These are phyloP conservation scores for Hirundichthys speculiger DNA, from an alignment of 2,113 vertebrate species.

Conservation along the genomic window DNA sequence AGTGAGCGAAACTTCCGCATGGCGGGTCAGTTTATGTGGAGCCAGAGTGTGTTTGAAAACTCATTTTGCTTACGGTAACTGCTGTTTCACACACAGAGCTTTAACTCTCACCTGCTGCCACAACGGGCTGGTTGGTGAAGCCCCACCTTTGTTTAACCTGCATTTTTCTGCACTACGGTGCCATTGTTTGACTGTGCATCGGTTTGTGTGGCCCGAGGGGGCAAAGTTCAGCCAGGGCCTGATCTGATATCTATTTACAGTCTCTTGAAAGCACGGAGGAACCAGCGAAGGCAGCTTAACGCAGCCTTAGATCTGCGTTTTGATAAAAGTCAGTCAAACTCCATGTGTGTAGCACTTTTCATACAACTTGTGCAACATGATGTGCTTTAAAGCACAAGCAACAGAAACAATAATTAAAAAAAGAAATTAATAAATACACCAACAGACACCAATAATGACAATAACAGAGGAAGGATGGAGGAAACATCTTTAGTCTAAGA, in stretches of 20 bases:
- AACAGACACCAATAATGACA: no score
- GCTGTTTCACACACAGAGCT: not conserved
- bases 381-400: no score
- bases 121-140: constrained; percentile 17
- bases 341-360: no score
- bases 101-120: not conserved
- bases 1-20: constrained; percentile 70
- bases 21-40: not conserved
- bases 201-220: constrained; percentile 33
- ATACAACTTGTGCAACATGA: no score
- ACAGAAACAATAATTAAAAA: no score
- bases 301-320: not conserved
- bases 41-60: constrained; percentile 1
- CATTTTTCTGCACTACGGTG: constrained; percentile 31
- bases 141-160: constrained; percentile 74
- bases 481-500: no score
- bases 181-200: constrained; percentile 59
- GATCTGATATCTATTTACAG: constrained; percentile 19
- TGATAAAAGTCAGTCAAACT: no score
- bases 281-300: not conserved
- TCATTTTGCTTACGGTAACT: not conserved
- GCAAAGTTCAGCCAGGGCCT: constrained; percentile 68
- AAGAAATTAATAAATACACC: no score
- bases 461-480: no score
- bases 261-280: not conserved